Conservation (phyloP, 2,888 invertebrate species). For the Notodonta ziczac region DNA sequence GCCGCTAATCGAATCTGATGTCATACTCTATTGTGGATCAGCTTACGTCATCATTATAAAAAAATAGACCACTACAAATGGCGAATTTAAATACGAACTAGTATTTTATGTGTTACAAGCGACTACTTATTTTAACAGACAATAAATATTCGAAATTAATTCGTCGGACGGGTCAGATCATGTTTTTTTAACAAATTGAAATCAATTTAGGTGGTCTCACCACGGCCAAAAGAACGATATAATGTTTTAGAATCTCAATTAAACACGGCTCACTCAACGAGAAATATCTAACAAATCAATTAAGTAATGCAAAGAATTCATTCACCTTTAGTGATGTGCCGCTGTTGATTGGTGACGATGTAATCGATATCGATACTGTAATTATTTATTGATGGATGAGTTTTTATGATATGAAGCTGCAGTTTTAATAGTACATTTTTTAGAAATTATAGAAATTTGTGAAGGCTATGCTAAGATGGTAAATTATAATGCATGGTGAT, state of each 20-base stretch:
- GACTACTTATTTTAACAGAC: conserved; percentile 25
- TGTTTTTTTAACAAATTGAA: conserved; percentile 45
- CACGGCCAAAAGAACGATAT: conserved; percentile 53
- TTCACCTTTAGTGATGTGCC: conserved; percentile 72
- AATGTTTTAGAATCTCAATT: conserved; percentile 70
- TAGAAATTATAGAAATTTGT: too few relatives aligned
- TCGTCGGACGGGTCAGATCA: conserved; percentile 38
- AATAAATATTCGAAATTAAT: conserved; percentile 37
- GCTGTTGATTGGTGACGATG: conserved; percentile 15
- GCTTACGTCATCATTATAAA: conserved; percentile 3
- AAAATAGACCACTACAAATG: background rate
- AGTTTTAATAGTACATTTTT: too few relatives aligned
- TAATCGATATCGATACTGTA: conserved; percentile 36
- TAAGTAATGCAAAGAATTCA: conserved; percentile 81
- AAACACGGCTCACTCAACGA: conserved; percentile 76
- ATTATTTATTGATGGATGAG: background rate
- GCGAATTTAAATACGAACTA: conserved; percentile 1
- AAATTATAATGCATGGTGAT: too few relatives aligned
- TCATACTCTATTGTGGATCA: background rate
- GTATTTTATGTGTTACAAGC: conserved; percentile 4
- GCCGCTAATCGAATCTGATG: background rate
- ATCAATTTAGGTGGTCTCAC: conserved; percentile 59
- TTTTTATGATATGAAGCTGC: conserved; percentile 13
- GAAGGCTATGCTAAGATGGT: too few relatives aligned
- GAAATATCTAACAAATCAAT: conserved; percentile 81